phyloP scores from a whole-genome alignment of 2,113 vertebrate genomes.

The Pelusios castaneus region DNA sequence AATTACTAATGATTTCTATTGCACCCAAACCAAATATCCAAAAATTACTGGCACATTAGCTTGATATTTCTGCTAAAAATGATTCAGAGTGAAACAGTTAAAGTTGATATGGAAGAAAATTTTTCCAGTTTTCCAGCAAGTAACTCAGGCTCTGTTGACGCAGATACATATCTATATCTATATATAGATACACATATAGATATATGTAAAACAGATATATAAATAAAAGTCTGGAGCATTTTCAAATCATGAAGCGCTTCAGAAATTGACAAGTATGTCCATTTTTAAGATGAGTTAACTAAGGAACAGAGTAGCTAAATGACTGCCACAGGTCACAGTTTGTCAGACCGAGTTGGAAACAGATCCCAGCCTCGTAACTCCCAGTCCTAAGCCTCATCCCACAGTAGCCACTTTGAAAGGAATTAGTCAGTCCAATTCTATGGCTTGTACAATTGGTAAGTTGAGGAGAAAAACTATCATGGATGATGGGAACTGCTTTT shows the following conservation, averaged over 20 bases:
- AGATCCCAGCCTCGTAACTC: too few relatives aligned
- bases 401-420: too few relatives aligned
- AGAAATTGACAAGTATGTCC: neutral
- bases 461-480: too few relatives aligned
- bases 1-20: neutral
- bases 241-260: neutral
- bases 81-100: neutral
- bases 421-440: too few relatives aligned
- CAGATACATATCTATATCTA: neutral
- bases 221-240: neutral
- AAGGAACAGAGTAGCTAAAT: neutral
- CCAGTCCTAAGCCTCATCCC: too few relatives aligned
- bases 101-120: neutral
- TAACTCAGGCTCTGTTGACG: neutral
- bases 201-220: neutral
- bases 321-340: neutral
- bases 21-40: neutral
- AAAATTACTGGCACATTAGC: neutral
- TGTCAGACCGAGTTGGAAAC: neutral
- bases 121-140: neutral
- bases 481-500: too few relatives aligned
- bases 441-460: too few relatives aligned
- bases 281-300: neutral
- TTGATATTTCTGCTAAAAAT: neutral
- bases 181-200: too few relatives aligned